Conservation (phyloP, 2,797 vertebrate genomes). For the Siniperca undulata region DNA sequence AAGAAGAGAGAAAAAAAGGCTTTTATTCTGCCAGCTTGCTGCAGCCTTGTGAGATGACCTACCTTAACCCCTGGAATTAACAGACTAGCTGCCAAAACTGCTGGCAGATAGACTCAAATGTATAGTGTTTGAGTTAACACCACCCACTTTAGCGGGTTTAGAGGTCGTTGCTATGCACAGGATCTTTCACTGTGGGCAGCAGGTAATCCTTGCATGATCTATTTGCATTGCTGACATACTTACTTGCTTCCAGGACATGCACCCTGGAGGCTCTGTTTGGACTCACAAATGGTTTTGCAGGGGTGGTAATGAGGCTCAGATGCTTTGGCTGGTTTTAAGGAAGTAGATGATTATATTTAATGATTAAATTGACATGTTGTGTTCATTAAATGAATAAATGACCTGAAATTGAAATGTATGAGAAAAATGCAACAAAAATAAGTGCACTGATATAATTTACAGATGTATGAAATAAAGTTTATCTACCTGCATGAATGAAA, state of each 20-base stretch:
- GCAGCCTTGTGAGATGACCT: conserved; percentile 22
- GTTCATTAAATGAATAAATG: conserved; percentile 3
- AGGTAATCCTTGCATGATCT: conserved; percentile 58
- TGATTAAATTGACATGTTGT: not conserved
- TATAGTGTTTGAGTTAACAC: conserved; percentile 42
- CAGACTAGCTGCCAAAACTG: conserved; percentile 30
- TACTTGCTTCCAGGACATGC: conserved; percentile 58
- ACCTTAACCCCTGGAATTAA: conserved; percentile 25
- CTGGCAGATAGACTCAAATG: conserved; percentile 13
- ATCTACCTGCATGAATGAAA: not conserved
- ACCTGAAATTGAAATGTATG: not conserved
- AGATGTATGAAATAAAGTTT: not conserved
- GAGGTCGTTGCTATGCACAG: conserved; percentile 26
- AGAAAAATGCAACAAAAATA: not conserved
- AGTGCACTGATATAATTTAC: not conserved
- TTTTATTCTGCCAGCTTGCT: not conserved
- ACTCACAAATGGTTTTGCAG: conserved; percentile 56
- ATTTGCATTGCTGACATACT: conserved; percentile 72
- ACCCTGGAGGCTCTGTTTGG: conserved; percentile 47
- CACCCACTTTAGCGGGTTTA: conserved; percentile 31
- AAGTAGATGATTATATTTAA: conserved; percentile 16
- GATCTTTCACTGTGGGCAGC: conserved; percentile 50
- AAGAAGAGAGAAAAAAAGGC: not conserved
- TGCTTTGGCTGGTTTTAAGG: conserved; percentile 1
- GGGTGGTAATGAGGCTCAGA: conserved; percentile 21